Conservation (phyloP, 1,140 invertebrate species). For the Oreohelix idahoensis region DNA sequence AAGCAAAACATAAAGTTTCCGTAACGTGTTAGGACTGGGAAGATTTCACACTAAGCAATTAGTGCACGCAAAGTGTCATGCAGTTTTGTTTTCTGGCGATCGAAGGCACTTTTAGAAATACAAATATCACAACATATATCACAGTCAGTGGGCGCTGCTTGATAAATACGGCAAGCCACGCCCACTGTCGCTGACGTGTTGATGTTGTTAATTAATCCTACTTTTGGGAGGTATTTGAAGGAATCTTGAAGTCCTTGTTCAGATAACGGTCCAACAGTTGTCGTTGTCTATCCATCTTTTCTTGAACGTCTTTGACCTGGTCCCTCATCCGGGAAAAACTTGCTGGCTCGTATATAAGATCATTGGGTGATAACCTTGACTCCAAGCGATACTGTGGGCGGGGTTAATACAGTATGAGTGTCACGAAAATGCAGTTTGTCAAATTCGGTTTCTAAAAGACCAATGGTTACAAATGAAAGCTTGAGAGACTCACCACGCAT, state of each 20-base stretch:
- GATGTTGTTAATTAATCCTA: neutral
- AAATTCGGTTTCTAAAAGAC: too few species aligned
- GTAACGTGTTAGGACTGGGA: too few species aligned
- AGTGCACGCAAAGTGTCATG: too few species aligned
- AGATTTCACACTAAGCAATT: too few species aligned
- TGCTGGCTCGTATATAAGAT: constrained; percentile 53
- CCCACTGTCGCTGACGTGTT: neutral
- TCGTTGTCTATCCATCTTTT: constrained; percentile 61
- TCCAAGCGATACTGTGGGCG: constrained; percentile 58
- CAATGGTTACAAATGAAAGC: too few species aligned
- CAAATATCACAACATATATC: neutral
- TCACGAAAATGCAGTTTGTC: neutral
- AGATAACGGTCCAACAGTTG: constrained; percentile 62
- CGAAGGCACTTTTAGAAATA: too few species aligned
- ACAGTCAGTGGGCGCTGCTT: neutral
- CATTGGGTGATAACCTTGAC: constrained; percentile 51
- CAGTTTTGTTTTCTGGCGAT: too few species aligned
- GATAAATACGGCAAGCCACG: neutral
- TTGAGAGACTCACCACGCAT: too few species aligned
- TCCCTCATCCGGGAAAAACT: constrained; percentile 52
- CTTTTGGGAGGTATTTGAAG: constrained; percentile 8
- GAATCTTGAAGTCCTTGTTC: constrained; percentile 35
- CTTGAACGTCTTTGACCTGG: constrained; percentile 54
- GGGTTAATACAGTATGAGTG: neutral
- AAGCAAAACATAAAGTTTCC: too few species aligned